Percentiles rank a stretch among this genome's conserved stretches.
Evolutionary conservation across 1,140 invertebrate species (phyloP).

Genomic region (Drosophila suzukii): DNA sequence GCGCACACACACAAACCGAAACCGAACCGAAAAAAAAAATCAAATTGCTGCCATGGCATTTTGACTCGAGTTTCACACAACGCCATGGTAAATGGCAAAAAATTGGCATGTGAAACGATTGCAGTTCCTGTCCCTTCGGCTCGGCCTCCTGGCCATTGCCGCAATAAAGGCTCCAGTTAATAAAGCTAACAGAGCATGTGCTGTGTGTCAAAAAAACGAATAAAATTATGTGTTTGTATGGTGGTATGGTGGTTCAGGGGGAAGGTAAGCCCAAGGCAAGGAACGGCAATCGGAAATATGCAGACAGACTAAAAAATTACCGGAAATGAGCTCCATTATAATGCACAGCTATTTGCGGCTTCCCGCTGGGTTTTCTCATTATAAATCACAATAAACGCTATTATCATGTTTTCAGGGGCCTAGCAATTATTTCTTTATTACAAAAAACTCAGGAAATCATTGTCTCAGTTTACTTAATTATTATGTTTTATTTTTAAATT

Average conservation of each 20-base stretch:
- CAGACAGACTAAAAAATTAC: background rate
- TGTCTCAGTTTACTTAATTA: no score
- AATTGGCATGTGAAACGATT: slow-evolving; percentile 43
- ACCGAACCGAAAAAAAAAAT: background rate
- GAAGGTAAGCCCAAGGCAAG: background rate
- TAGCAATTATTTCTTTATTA: no score
- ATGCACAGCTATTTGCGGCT: slow-evolving; percentile 1
- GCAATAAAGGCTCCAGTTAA: slow-evolving; percentile 64
- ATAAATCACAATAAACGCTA: background rate
- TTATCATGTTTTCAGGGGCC: background rate
- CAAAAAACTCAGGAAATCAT: no score
- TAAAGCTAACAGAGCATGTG: slow-evolving; percentile 69
- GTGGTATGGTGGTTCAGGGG: background rate
- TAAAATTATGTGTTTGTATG: background rate
- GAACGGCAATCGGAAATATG: background rate
- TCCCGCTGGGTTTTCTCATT: background rate
- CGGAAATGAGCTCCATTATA: slow-evolving; percentile 5
- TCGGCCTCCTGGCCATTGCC: slow-evolving; percentile 13
- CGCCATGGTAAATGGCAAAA: slow-evolving; percentile 37
- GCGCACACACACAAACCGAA: background rate
- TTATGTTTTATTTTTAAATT: no score
- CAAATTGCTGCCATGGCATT: slow-evolving; percentile 45
- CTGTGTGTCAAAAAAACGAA: slow-evolving; percentile 41
- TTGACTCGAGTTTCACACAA: slow-evolving; percentile 45
- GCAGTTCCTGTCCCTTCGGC: slow-evolving; percentile 4